phyloP scores from a whole-genome alignment of 2,113 vertebrate genomes.

The Pionites leucogaster region DNA sequence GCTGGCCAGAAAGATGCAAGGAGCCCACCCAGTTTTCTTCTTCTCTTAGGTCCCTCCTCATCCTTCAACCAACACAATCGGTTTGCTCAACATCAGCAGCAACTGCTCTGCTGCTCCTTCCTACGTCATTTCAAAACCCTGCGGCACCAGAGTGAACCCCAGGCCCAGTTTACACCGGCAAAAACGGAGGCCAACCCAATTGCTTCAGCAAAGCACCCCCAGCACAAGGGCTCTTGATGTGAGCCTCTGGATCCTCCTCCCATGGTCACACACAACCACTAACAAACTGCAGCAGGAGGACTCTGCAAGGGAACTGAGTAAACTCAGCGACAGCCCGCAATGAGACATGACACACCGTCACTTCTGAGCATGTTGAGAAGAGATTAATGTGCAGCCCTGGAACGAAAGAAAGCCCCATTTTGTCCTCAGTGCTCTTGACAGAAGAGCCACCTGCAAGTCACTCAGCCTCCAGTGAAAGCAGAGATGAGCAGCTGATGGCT shows the following conservation, averaged over 20 bases:
- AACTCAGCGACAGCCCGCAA: neutral
- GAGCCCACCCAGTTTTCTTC: neutral
- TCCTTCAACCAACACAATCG: neutral
- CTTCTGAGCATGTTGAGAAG: neutral
- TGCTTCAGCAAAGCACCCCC: neutral
- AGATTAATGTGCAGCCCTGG: constrained; percentile 4
- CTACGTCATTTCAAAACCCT: neutral
- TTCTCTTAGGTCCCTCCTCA: neutral
- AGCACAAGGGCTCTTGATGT: neutral
- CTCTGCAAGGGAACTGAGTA: neutral
- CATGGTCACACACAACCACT: neutral
- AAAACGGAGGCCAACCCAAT: neutral
- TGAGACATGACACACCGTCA: constrained; percentile 6
- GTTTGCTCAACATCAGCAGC: neutral
- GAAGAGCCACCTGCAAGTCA: neutral
- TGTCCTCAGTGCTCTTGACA: constrained; percentile 49
- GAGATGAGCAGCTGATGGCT: neutral
- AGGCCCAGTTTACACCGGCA: neutral
- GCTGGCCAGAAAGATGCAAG: neutral
- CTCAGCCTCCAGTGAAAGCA: neutral
- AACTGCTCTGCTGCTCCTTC: neutral
- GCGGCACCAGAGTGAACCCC: neutral
- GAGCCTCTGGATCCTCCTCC: neutral
- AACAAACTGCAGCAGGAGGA: neutral
- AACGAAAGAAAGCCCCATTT: neutral